Evolutionary conservation across 2,113 vertebrate species (phyloP), one percentile per base, ranked within the genome.

Genomic region (Anoura caudifer): DNA sequence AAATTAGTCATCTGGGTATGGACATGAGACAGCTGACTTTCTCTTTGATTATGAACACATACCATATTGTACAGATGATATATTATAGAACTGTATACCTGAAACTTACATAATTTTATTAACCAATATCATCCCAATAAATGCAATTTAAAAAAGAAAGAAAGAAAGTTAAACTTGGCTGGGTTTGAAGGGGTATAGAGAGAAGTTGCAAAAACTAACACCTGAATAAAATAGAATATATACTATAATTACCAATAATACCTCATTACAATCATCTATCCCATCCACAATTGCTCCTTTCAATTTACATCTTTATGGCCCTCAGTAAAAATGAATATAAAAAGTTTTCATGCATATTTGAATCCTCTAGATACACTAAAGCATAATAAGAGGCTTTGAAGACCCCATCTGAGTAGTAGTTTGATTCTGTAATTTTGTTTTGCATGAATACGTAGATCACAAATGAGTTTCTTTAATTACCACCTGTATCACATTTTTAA

Each of bases 341-440:
- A 95, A 94, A 90, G 73, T 96, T 96, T 94, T 73, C 75, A 83
- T 95, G 41, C 82, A 97, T 95, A 95, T 97, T 95, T 96, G 85
- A 96, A 95, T 91, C 63, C 79, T 79, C 92, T 91, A 88, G 73
- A 93, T 79, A 43, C 26, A 96, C 28, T 80, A 94, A 94, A 93
- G 75, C 73, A 94, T 96, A 97, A 77, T 92, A 87, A 92, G 28
- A 81, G 67, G 76, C 92, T 98, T 97, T 93, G 95, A 98, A 97
- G 96, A 96, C 76, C 94, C 96, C 95, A 96, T 97, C 95, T 98
- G 97, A 80, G 93, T 86, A 52, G 95, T 69, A 97, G 97, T 96
- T 97, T 98, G 97, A 97, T 96, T 97, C 87, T 87, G 94, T 88
- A 97, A 95, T 97, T 96, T 94, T 97, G 80, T 96, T 97, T 96